A percentile compares a stretch with the other conserved stretches of the same genome.
These are phyloP conservation scores for Byasa hedistus DNA, from an alignment of 2,888 invertebrate genomes.

Conservation along the genomic window DNA sequence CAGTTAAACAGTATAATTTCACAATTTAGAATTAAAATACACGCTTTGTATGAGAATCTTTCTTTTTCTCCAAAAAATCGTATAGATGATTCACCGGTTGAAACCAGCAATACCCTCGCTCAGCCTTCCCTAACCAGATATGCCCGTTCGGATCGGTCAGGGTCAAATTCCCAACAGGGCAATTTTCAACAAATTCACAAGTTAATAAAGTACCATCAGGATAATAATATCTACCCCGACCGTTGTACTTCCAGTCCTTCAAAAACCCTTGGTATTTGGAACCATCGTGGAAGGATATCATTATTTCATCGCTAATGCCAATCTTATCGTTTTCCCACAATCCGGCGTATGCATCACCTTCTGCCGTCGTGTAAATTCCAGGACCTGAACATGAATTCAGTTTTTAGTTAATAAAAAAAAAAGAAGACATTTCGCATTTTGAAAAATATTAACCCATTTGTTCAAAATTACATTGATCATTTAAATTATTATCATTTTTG, in stretches of 20 bases:
- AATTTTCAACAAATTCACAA: conserved; percentile 75
- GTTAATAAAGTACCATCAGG: conserved; percentile 71
- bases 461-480: neutral
- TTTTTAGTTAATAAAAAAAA: neutral
- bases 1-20: too few species aligned
- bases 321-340: conserved; percentile 79
- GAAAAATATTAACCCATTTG: neutral
- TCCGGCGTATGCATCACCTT: conserved; percentile 79
- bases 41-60: conserved; percentile 32
- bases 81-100: conserved; percentile 69
- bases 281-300: conserved; percentile 67
- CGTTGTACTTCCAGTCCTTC: conserved; percentile 70
- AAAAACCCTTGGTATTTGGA: conserved; percentile 73
- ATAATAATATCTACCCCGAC: conserved; percentile 72
- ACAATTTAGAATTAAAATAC: neutral
- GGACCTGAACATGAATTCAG: conserved; percentile 48
- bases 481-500: neutral
- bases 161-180: conserved; percentile 63
- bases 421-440: neutral
- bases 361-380: conserved; percentile 79
- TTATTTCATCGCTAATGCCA: conserved; percentile 50
- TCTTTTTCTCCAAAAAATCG: conserved; percentile 52
- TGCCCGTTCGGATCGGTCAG: conserved; percentile 76
- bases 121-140: conserved; percentile 74
- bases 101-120: conserved; percentile 61